Percentiles rank a stretch among this genome's conserved stretches.
These are phyloP conservation scores for Drosophila austrosaltans DNA, from an alignment of 2,888 invertebrate species.

Conservation along the genomic window DNA sequence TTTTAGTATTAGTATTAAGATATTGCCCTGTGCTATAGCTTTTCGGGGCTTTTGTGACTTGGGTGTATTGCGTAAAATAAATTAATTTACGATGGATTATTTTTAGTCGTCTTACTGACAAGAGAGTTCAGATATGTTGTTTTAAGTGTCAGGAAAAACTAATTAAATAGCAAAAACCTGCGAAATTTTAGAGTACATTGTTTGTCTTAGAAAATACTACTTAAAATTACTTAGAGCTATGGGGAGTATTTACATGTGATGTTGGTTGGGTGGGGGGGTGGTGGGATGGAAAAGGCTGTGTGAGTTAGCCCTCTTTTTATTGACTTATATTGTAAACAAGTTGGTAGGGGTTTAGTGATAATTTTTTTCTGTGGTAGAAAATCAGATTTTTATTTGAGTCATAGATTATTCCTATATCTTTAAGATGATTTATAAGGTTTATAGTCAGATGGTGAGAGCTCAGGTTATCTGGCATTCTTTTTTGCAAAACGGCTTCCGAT, in stretches of 20 bases:
- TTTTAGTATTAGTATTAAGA: too few relatives aligned
- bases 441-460: not conserved
- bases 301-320: not conserved
- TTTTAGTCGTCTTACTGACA: too few relatives aligned
- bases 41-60: too few relatives aligned
- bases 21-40: too few relatives aligned
- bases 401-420: not conserved
- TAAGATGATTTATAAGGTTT: not conserved
- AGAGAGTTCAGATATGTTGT: too few relatives aligned
- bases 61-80: too few relatives aligned
- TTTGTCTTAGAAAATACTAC: too few relatives aligned
- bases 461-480: not conserved
- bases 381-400: not conserved
- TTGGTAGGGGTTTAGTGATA: not conserved
- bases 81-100: too few relatives aligned
- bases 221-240: not conserved
- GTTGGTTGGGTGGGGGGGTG: not conserved
- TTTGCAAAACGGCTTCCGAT: not conserved
- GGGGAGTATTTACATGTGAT: not conserved
- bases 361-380: not conserved
- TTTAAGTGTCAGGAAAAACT: too few relatives aligned
- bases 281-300: not conserved
- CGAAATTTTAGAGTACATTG: too few relatives aligned
- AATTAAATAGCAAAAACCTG: too few relatives aligned
- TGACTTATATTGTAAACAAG: not conserved